Evolutionary conservation across 35 echinoderm and acorn worm genomes (phyloP).

Genomic region (Antedon bifida): DNA sequence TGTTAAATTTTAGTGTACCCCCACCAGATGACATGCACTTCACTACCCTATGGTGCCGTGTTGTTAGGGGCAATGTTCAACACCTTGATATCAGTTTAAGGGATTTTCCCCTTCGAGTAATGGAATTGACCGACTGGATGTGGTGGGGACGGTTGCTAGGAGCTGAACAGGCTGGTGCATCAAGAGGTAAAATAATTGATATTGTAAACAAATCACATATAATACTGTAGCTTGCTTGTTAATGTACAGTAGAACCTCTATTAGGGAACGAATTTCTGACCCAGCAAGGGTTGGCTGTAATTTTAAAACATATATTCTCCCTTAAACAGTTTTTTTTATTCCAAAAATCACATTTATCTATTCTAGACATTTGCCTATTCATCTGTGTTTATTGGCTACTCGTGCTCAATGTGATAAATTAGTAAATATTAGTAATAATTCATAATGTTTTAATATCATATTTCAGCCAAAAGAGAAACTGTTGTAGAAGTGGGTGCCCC

Average conservation of each 20-base stretch:
- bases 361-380: no score
- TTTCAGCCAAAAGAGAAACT: slow-evolving; percentile 59
- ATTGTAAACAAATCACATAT: no score
- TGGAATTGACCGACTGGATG: slow-evolving; percentile 63
- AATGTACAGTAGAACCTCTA: no score
- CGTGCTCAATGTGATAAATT: no score
- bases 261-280: background rate
- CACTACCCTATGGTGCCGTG: slow-evolving; percentile 70
- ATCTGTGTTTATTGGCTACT: no score
- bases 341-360: no score
- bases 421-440: no score
- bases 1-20: slow-evolving; percentile 43
- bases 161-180: slow-evolving; percentile 60
- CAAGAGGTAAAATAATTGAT: slow-evolving; percentile 67
- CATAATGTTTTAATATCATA: background rate
- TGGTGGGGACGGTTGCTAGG: slow-evolving; percentile 85
- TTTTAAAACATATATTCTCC: no score
- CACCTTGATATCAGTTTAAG: slow-evolving; percentile 45
- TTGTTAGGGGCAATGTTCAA: slow-evolving; percentile 47
- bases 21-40: slow-evolving; percentile 53
- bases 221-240: no score
- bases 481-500: slow-evolving; percentile 44
- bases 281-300: background rate
- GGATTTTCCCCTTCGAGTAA: slow-evolving; percentile 61
- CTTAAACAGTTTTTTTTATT: no score